Conservation (phyloP, 2,113 vertebrate genomes). For the Thymallus thymallus region DNA sequence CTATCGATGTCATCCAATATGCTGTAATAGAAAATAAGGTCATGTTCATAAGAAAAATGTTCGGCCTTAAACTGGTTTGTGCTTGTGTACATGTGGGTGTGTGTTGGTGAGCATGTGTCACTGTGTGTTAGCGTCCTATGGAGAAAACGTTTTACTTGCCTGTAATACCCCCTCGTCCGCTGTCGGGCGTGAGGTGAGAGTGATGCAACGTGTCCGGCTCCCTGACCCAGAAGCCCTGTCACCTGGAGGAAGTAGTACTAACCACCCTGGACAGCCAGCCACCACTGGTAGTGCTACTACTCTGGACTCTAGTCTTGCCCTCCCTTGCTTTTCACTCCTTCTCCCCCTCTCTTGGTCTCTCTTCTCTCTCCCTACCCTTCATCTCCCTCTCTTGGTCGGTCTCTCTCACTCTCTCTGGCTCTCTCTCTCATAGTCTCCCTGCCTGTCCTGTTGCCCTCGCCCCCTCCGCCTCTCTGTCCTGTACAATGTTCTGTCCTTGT, state of each 20-base stretch:
- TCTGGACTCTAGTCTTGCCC: conserved; percentile 16
- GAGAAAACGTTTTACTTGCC: conserved; percentile 65
- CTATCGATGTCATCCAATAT: no score
- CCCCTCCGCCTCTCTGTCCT: conserved; percentile 7
- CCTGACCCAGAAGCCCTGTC: conserved; percentile 65
- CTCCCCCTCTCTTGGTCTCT: background rate
- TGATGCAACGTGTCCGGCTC: conserved; percentile 62
- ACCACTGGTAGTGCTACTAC: conserved; percentile 9
- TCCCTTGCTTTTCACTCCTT: background rate
- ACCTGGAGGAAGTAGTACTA: conserved; percentile 35
- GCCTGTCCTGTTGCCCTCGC: background rate
- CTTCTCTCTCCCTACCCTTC: background rate
- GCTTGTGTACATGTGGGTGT: background rate
- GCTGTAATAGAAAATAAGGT: no score
- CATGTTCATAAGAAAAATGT: no score
- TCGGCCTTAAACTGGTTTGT: background rate
- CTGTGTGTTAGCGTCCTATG: conserved; percentile 48
- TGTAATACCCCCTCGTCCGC: conserved; percentile 55
- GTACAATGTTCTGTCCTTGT: conserved; percentile 49
- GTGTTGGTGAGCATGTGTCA: conserved; percentile 21
- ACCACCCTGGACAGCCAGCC: background rate
- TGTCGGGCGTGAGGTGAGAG: conserved; percentile 64
- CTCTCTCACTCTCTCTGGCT: background rate
- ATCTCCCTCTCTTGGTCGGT: conserved; percentile 4
- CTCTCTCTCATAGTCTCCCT: background rate